phyloP scores from a whole-genome alignment of 2,888 invertebrate species.

The Eilema sororculum region DNA sequence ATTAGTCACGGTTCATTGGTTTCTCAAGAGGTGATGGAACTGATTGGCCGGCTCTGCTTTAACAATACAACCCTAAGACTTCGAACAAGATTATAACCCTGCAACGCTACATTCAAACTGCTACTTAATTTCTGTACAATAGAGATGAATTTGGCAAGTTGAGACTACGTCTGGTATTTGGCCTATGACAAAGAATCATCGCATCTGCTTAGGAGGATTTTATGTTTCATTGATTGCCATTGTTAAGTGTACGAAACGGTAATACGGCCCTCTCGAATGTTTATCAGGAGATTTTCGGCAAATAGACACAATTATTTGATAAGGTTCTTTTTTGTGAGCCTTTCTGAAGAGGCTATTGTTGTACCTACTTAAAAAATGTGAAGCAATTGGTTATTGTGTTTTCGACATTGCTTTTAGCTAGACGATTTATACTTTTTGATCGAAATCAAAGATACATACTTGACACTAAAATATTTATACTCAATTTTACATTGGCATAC shows the following conservation, averaged over 20 bases:
- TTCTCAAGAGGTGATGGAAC: constrained; percentile 83
- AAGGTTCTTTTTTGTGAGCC: constrained; percentile 52
- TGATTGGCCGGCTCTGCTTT: constrained; percentile 82
- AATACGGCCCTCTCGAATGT: constrained; percentile 61
- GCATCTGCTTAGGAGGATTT: constrained; percentile 82
- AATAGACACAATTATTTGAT: constrained; percentile 77
- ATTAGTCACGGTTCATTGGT: constrained; percentile 82
- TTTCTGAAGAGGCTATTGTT: constrained; percentile 34
- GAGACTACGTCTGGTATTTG: constrained; percentile 46
- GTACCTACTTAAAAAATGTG: constrained; percentile 35
- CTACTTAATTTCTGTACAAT: constrained; percentile 30
- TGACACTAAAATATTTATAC: too few relatives aligned
- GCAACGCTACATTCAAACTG: constrained; percentile 21
- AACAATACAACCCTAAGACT: constrained; percentile 70
- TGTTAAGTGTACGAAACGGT: constrained; percentile 73
- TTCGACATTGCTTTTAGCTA: constrained; percentile 20
- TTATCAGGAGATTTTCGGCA: constrained; percentile 61
- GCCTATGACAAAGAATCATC: constrained; percentile 62
- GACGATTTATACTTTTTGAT: not conserved
- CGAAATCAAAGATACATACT: not conserved
- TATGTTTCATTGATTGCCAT: constrained; percentile 84
- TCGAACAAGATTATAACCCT: constrained; percentile 51
- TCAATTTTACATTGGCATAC: too few relatives aligned
- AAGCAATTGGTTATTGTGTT: constrained; percentile 21
- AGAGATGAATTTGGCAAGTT: constrained; percentile 40